A percentile compares a stretch with the other conserved stretches of the same genome.
Conservation (phyloP, 2,888 invertebrate species). For the Thumatha senex region DNA sequence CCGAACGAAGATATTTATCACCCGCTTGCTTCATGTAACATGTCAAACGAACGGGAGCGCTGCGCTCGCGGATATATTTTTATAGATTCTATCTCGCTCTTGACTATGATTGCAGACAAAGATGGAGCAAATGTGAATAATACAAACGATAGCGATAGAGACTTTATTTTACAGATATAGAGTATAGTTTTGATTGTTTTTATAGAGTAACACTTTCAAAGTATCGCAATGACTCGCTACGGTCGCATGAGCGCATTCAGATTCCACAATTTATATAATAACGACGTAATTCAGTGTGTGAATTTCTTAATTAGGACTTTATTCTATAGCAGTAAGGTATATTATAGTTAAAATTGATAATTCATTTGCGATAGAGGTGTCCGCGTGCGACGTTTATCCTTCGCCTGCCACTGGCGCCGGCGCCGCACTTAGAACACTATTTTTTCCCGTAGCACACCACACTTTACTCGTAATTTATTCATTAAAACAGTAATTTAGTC, state of each 20-base stretch:
- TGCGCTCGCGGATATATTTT: constrained; percentile 70
- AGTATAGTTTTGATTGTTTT: constrained; percentile 63
- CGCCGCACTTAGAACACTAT: constrained; percentile 76
- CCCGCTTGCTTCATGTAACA: constrained; percentile 64
- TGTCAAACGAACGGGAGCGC: constrained; percentile 72
- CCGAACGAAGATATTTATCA: constrained; percentile 72
- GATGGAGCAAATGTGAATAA: constrained; percentile 43
- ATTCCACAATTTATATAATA: constrained; percentile 44
- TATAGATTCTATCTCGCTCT: constrained; percentile 52
- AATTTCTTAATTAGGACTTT: constrained; percentile 40
- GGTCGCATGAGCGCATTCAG: constrained; percentile 81
- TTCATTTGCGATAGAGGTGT: constrained; percentile 51
- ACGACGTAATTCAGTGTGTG: constrained; percentile 48
- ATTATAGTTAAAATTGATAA: constrained; percentile 35
- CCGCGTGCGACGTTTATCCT: constrained; percentile 69
- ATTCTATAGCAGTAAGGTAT: constrained; percentile 37
- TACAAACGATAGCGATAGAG: constrained; percentile 47
- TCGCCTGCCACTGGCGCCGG: constrained; percentile 76
- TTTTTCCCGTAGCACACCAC: constrained; percentile 72
- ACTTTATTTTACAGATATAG: constrained; percentile 61
- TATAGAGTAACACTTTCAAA: constrained; percentile 63
- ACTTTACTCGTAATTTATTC: constrained; percentile 75
- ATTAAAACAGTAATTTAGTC: constrained; percentile 75
- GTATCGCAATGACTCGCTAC: constrained; percentile 79
- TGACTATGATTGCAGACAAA: constrained; percentile 49